Evolutionary conservation across 2,113 vertebrate species (phyloP).

Genomic region (Rhabdornis inornatus): DNA sequence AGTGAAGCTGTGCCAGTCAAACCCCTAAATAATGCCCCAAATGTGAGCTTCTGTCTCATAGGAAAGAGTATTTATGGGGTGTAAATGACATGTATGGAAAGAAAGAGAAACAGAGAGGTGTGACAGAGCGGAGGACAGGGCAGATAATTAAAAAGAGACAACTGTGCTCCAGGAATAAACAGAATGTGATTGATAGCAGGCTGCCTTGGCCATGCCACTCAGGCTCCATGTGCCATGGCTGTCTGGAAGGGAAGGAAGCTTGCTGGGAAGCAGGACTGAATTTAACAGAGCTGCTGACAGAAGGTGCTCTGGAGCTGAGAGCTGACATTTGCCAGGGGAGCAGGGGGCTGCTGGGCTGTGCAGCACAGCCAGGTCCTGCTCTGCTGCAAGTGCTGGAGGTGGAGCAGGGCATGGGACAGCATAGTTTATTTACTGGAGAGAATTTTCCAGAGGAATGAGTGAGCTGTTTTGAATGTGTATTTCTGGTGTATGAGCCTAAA

Average conservation of each 20-base stretch:
- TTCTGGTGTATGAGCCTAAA: neutral
- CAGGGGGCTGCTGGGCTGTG: neutral
- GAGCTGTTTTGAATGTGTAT: neutral
- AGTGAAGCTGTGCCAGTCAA: neutral
- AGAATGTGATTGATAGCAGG: neutral
- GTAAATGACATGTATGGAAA: neutral
- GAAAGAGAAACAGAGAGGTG: neutral
- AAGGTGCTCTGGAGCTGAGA: neutral
- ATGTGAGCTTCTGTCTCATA: neutral
- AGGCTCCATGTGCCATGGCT: rapidly evolving
- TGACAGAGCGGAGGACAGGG: neutral
- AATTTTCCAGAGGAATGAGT: neutral
- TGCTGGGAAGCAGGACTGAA: neutral
- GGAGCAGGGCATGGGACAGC: rapidly evolving
- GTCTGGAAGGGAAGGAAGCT: neutral
- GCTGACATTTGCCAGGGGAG: neutral
- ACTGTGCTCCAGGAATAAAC: neutral
- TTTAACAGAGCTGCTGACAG: neutral
- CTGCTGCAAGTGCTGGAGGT: neutral
- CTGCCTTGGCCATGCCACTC: neutral
- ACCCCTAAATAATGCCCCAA: neutral
- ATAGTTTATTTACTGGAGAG: neutral
- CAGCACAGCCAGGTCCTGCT: rapidly evolving
- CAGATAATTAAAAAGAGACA: neutral
- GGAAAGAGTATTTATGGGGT: neutral